These are phyloP conservation scores for Malurus leucopterus DNA, from an alignment of 2,797 vertebrate species.

Conservation along the genomic window DNA sequence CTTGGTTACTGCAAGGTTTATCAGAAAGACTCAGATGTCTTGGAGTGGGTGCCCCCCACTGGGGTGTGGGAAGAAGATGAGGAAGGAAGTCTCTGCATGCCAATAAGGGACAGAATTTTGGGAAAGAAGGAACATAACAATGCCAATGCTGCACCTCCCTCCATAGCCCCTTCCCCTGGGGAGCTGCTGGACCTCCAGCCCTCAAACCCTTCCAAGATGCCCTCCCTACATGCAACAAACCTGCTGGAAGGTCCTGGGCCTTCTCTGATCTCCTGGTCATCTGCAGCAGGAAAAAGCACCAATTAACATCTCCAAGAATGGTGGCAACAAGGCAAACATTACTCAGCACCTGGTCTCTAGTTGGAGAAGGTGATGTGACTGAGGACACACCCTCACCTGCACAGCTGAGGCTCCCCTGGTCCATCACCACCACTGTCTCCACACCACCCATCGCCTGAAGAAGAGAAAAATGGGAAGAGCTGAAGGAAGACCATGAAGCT, in stretches of 20 bases:
- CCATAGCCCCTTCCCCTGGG: not conserved
- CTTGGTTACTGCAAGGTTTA: not conserved
- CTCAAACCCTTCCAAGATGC: not conserved
- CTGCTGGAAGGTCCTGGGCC: not conserved
- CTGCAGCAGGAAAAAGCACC: not conserved
- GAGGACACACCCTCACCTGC: not conserved
- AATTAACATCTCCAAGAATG: not conserved
- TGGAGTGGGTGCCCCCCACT: accelerated
- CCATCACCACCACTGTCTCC: too few relatives aligned
- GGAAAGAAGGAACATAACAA: not conserved
- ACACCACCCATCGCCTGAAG: accelerated
- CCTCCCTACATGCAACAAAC: not conserved
- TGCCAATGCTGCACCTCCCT: not conserved
- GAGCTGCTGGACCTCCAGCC: not conserved
- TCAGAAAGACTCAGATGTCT: not conserved
- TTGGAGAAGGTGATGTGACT: not conserved
- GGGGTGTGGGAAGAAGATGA: not conserved
- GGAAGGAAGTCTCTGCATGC: not conserved
- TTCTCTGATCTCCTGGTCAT: too few relatives aligned
- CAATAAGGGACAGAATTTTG: not conserved
- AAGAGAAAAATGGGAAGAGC: not conserved
- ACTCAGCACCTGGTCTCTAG: not conserved
- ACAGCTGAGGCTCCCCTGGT: not conserved
- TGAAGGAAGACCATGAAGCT: not conserved
- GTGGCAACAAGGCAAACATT: not conserved